These are phyloP conservation scores for Apantesis nais DNA, from an alignment of 2,888 invertebrate species.

Conservation along the genomic window DNA sequence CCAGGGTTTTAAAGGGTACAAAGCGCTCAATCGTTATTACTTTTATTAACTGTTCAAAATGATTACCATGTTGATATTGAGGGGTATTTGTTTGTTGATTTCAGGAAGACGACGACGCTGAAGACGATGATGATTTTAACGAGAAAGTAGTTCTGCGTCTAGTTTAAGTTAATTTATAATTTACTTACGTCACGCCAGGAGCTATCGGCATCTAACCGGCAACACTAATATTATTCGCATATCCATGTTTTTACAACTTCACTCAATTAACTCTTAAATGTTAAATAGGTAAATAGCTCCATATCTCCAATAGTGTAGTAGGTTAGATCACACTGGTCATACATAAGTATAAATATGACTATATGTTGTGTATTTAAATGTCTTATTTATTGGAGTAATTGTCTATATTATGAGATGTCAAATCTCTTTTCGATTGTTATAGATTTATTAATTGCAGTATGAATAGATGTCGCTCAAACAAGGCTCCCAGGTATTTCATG, in stretches of 20 bases:
- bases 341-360: constrained; percentile 1
- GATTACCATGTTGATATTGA: not conserved
- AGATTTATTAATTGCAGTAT: not conserved
- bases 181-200: constrained; percentile 6
- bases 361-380: constrained; percentile 9
- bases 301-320: not conserved
- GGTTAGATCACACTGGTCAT: not conserved
- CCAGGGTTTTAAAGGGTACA: no score
- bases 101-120: constrained; percentile 52
- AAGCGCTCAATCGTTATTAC: not conserved
- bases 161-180: constrained; percentile 42
- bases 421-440: not conserved
- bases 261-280: not conserved
- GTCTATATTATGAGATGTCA: constrained; percentile 9
- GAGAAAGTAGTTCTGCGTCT: constrained; percentile 58
- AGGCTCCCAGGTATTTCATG: not conserved
- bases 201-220: constrained; percentile 27
- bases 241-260: no score
- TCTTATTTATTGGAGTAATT: constrained; percentile 8
- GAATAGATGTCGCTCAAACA: not conserved
- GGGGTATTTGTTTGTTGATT: constrained; percentile 4
- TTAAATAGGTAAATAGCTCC: not conserved
- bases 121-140: constrained; percentile 54
- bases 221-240: not conserved
- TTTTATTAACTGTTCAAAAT: not conserved